Percentiles rank a stretch among this genome's conserved stretches.
These are phyloP conservation scores for Megamerina dolium DNA, from an alignment of 2,888 invertebrate genomes.

Conservation along the genomic window DNA sequence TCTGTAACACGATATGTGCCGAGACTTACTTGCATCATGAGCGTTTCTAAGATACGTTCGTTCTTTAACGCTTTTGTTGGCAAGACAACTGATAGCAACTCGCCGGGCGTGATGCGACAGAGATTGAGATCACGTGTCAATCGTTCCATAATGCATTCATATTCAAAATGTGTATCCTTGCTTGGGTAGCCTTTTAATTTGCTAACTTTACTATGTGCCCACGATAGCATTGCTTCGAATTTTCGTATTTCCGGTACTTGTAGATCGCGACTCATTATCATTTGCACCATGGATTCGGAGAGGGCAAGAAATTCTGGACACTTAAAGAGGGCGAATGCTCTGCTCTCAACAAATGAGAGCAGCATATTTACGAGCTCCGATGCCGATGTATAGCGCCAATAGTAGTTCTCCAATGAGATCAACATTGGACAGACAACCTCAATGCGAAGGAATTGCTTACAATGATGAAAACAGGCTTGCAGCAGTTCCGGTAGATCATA, in stretches of 20 bases:
- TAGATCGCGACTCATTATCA: constrained; percentile 87
- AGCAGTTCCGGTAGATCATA: constrained; percentile 87
- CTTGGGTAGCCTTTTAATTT: constrained; percentile 67
- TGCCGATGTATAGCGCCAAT: constrained; percentile 91
- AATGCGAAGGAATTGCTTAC: constrained; percentile 86
- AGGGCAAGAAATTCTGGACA: constrained; percentile 77
- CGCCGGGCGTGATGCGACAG: constrained; percentile 86
- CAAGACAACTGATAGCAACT: constrained; percentile 85
- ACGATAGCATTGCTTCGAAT: constrained; percentile 87
- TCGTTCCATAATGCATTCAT: constrained; percentile 89
- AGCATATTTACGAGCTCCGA: constrained; percentile 93
- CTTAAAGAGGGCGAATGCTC: constrained; percentile 79
- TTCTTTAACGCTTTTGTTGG: constrained; percentile 90
- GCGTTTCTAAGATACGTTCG: constrained; percentile 83
- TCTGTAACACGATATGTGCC: constrained; percentile 91
- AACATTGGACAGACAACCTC: constrained; percentile 92
- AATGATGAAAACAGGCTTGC: constrained; percentile 92
- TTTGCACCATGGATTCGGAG: constrained; percentile 91
- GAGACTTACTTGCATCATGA: constrained; percentile 88
- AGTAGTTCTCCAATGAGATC: constrained; percentile 86
- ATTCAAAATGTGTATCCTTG: constrained; percentile 80
- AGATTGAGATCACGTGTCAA: constrained; percentile 82
- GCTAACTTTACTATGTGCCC: constrained; percentile 77
- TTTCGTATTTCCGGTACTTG: constrained; percentile 85
- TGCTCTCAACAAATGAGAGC: constrained; percentile 79